Base-by-base conservation (phyloP, 2,113 vertebrate genomes). In the Syrmaticus mikado region DNA sequence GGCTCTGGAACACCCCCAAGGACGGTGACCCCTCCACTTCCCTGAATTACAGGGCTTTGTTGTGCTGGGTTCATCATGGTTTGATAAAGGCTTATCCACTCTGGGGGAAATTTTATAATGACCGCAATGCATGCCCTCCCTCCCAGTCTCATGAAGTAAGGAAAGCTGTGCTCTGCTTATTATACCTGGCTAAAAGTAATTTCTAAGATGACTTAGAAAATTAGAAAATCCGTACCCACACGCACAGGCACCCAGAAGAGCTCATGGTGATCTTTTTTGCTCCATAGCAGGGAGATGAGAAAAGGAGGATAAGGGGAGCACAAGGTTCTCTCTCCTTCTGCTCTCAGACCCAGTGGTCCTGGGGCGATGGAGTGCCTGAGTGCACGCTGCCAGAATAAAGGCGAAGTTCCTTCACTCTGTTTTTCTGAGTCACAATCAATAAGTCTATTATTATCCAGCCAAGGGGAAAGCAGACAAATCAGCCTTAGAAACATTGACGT, bases 311-410 rank as follows among this genome's bases (percentile, higher is more conserved):
- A 53, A 24, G 50, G 46, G 28, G 36, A 83, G 45, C 68, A 61
- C 36, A 34, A 21, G 50, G 40, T 60, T 76, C 36, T 62, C 43
- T 25, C 8, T 19, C 32, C 16, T 40, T 66, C 43, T 53, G 50
- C 50, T 66, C 38, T 43, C 34, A n/a, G 68, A 25, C 7, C 17
- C 2, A 8, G 6, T 0, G 0, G 17, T 2, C 30, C 30, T 1
- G 0, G 46, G 28, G 40, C 0, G 6, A 50, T 3, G 24, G 50
- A 61, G 61, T 11, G 10, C 25, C 25, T 16, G 9, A 64, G 22
- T 17, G 5, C 61, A 19, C 5, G 25, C 61, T 58, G 32, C 57
- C 61, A 64, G 25, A 40, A 40, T 40, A 28, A 28, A n/a, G 25
- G 13, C 28, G 8, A 53, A n/a, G 28, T n/a, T 89, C 77, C 66